phyloP scores from a whole-genome alignment of 2,113 vertebrate genomes.

The Pyxicephalus adspersus region DNA sequence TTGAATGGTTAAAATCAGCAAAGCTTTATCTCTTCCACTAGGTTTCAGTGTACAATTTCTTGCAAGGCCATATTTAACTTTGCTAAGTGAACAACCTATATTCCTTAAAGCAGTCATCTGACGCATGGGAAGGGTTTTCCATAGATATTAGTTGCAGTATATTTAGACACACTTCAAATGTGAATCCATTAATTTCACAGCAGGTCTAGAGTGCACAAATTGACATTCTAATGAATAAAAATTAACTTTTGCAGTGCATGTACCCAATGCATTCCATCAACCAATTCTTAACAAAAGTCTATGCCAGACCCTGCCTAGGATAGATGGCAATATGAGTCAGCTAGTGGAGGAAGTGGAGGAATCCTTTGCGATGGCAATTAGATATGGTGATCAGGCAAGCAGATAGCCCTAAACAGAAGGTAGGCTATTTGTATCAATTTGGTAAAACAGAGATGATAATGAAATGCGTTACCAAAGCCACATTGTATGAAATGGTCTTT shows the following conservation, averaged over 20 bases:
- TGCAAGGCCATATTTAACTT: too few relatives aligned
- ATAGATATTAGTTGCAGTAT: too few relatives aligned
- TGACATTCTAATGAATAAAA: slow-evolving; percentile 82
- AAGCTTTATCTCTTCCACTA: too few relatives aligned
- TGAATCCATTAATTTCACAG: too few relatives aligned
- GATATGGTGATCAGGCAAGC: slow-evolving; percentile 71
- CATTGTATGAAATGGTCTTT: slow-evolving; percentile 28
- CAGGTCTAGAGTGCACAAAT: slow-evolving; percentile 61
- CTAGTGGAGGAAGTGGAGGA: slow-evolving; percentile 72
- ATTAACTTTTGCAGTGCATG: slow-evolving; percentile 70
- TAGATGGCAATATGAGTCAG: slow-evolving; percentile 78
- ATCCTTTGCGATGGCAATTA: slow-evolving; percentile 73
- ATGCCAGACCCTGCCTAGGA: slow-evolving; percentile 78
- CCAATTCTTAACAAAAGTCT: slow-evolving; percentile 80
- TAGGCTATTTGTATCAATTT: slow-evolving; percentile 85
- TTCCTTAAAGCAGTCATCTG: too few relatives aligned
- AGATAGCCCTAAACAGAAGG: slow-evolving; percentile 79
- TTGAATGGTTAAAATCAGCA: too few relatives aligned
- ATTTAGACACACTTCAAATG: too few relatives aligned
- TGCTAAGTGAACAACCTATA: too few relatives aligned
- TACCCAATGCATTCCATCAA: slow-evolving; percentile 72
- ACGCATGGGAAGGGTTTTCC: too few relatives aligned
- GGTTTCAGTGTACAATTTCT: too few relatives aligned
- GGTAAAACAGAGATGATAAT: slow-evolving; percentile 72
- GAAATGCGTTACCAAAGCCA: slow-evolving; percentile 71